phyloP scores from a whole-genome alignment of 2,797 vertebrate species.

The Galagoides demidoff region DNA sequence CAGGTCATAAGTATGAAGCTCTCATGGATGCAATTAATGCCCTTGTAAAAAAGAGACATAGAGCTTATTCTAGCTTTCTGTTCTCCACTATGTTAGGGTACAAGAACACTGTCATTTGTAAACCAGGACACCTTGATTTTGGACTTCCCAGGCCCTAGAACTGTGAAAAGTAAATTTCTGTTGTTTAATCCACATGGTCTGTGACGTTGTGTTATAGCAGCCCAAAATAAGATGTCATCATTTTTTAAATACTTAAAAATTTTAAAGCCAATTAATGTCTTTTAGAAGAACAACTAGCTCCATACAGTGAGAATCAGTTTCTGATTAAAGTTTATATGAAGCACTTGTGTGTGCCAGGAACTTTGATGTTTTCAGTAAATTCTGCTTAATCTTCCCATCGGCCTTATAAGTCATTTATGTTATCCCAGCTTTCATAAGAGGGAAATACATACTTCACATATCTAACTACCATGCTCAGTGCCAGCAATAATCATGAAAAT shows the following conservation, averaged over 20 bases:
- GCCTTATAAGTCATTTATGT: neutral
- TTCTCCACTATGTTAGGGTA: neutral
- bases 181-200: neutral
- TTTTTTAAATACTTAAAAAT: neutral
- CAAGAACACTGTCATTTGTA: neutral
- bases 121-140: neutral
- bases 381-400: neutral
- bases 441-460: neutral
- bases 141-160: neutral
- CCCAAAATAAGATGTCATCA: neutral
- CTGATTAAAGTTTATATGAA: neutral
- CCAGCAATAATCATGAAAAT: conserved; percentile 57
- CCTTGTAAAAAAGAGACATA: neutral
- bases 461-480: neutral
- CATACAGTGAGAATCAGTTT: neutral
- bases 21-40: neutral
- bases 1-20: neutral
- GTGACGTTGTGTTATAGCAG: neutral
- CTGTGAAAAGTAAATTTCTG: neutral
- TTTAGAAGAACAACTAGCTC: neutral
- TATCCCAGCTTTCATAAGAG: neutral
- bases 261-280: conserved; percentile 9
- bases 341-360: neutral
- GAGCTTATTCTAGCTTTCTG: neutral
- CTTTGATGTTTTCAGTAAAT: conserved; percentile 27